Evolutionary conservation across 2,113 vertebrate genomes (phyloP), one percentile per base, ranked within the genome.

Genomic region (Anolis sagrei): DNA sequence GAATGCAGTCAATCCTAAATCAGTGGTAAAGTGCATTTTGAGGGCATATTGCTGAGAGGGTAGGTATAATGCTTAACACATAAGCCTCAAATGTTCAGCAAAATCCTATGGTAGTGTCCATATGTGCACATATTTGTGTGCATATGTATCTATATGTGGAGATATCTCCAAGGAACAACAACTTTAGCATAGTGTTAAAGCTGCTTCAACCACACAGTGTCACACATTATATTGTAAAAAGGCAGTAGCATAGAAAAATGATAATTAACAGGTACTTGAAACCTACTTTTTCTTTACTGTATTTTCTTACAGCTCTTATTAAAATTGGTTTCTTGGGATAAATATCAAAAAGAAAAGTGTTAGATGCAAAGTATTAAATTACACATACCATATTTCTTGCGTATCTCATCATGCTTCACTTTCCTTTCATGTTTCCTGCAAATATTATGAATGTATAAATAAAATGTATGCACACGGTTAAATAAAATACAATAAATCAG

Each of bases 361-460:
- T 0, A 36, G 32, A 58, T 78, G 9, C n/a, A 34, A 76, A 61
- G 86, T 68, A 61, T 36, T 82, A 23, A 90, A 79, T 36, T 75
- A 75, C 75, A 81, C 84, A 80, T 96, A 98, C 97, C 97, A 62
- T 98, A 98, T 93, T 98, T 98, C 95, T 93, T 98, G 61, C 97
- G 97, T 92, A 98, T 98, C 84, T 98, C 97, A 88, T 98, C 96
- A 3, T 98, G 96, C 66, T 95, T 96, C 44, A 90, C 75, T 90
- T 91, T 97, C 85, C 96, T 96, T 90, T 98, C 97, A 32, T 87
- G 93, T 74, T 96, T 97, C 93, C 97, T 98, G 95, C 72, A 94
- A 94, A 92, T 29, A 84, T 85, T 93, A 74, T 83, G 90, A 93
- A 83, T n/a, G 85, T 80, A 27, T 91, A 16, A 14, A 87, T 29